phyloP scores from a whole-genome alignment of 92 coral and sea anemone genomes.

The Zoanthus solanderi region DNA sequence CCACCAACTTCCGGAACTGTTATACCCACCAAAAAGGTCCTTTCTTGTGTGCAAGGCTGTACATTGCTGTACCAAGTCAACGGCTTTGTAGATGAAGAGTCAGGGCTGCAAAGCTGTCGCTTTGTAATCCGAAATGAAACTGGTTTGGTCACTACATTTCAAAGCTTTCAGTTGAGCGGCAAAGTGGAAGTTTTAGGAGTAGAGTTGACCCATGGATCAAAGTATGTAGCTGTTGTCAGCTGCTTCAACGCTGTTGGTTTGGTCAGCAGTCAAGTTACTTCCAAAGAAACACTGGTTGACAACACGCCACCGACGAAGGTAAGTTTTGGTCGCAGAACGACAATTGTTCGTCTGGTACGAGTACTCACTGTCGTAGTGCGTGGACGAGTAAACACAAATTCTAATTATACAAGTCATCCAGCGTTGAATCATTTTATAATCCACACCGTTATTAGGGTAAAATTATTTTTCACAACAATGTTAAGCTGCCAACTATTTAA shows the following conservation, averaged over 20 bases:
- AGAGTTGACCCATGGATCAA: slow-evolving; percentile 69
- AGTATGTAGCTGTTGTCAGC: slow-evolving; percentile 69
- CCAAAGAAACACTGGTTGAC: slow-evolving; percentile 75
- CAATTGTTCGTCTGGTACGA: too few relatives aligned
- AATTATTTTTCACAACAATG: too few relatives aligned
- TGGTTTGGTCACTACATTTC: slow-evolving; percentile 49
- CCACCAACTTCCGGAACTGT: slow-evolving; percentile 76
- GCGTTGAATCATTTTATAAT: too few relatives aligned
- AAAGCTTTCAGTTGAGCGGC: slow-evolving; percentile 41
- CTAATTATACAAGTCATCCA: too few relatives aligned
- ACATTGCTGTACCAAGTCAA: slow-evolving; percentile 64
- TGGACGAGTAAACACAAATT: too few relatives aligned
- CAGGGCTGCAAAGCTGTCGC: slow-evolving; percentile 80
- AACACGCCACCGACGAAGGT: slow-evolving; percentile 91
- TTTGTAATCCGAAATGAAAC: slow-evolving; percentile 64
- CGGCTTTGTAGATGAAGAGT: slow-evolving; percentile 77
- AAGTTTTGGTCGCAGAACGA: background rate
- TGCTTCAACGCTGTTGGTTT: slow-evolving; percentile 82
- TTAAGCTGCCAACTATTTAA: too few relatives aligned
- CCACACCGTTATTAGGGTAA: too few relatives aligned
- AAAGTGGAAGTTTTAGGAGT: slow-evolving; percentile 56
- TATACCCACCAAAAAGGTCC: slow-evolving; percentile 38
- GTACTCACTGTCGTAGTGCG: too few relatives aligned
- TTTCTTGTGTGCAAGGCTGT: slow-evolving; percentile 76
- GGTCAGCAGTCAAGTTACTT: slow-evolving; percentile 50